Conservation (phyloP, 2,888 invertebrate species). For the Notodonta ziczac region DNA sequence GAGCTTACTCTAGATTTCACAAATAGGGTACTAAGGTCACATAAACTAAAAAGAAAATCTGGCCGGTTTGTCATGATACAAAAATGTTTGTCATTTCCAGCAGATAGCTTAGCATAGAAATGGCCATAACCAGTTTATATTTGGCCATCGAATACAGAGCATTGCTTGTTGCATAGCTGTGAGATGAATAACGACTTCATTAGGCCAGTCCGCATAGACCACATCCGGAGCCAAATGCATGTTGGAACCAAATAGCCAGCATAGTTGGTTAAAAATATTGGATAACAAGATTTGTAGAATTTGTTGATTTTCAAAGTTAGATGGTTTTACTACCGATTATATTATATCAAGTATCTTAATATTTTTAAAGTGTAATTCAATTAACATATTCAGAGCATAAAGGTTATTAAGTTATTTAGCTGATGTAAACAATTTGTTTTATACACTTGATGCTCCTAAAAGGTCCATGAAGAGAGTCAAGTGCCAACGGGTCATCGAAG, state of each 20-base stretch:
- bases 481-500: not conserved
- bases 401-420: no score
- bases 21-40: not conserved
- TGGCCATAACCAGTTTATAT: not conserved
- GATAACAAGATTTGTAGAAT: not conserved
- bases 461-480: not conserved
- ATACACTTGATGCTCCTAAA: no score
- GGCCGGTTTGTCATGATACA: not conserved
- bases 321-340: no score
- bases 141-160: not conserved
- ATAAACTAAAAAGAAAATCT: not conserved
- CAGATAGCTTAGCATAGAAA: not conserved
- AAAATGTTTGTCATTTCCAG: not conserved
- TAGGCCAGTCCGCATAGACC: slow-evolving; percentile 19
- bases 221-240: slow-evolving; percentile 36
- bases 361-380: no score
- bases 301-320: no score
- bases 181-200: slow-evolving; percentile 19
- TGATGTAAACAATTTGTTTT: no score
- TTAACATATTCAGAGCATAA: no score
- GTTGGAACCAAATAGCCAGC: slow-evolving; percentile 11
- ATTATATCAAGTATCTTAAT: no score
- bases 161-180: slow-evolving; percentile 10
- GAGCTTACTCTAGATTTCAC: not conserved
- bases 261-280: slow-evolving; percentile 6